Base-by-base conservation (phyloP, 2,113 vertebrate genomes). In the Periophthalmus modestus region DNA sequence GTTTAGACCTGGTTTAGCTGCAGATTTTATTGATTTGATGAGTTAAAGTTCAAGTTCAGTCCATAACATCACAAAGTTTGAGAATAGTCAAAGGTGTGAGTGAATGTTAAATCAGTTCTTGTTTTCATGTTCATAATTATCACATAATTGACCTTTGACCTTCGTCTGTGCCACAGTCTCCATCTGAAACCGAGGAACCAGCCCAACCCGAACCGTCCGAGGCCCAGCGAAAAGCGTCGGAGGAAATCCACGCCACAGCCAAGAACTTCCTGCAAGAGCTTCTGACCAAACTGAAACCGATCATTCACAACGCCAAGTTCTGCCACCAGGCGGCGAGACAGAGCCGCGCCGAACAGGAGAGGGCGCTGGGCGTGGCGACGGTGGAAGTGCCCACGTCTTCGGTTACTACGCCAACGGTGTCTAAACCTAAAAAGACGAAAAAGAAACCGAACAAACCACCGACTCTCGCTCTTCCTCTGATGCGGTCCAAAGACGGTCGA, bases 401-500 rank as follows among this genome's bases (percentile, higher is more conserved):
- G 1, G 48, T 7, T 7, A n/a, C 9, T 7, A 55, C 0, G 52
- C 39, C 7, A 10, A 54, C n/a, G 5, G 10, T 0, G 7, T 0
- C 50, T 7, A 19, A 4, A n/a, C 4, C 18, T 19, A 54, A 54
- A 18, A n/a, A 54, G 18, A 3, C 50, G 1, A 36, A 36, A 3
- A 39, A 39, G 39, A 39, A 7, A 5, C 18, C 16, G n/a, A 0
- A 1, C 0, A 0, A n/a, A 12, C 0, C 72, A 21, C 10, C 50
- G 15, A 39, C 71, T 0, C 0, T 85, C 4, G 0, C 85, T 52
- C 33, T 87, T 57, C 90, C 90, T 68, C 69, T 90, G 66, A 39
- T 90, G 66, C 89, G 86, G 59, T 78, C 89, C 28, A 90, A 89
- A 71, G 83, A 70, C 0, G 86, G 87, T 71, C 85, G 89, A 73